Evolutionary conservation across 2,888 invertebrate genomes (phyloP), one percentile per base, ranked within the genome.

Genomic region (Strigamia crassipes): DNA sequence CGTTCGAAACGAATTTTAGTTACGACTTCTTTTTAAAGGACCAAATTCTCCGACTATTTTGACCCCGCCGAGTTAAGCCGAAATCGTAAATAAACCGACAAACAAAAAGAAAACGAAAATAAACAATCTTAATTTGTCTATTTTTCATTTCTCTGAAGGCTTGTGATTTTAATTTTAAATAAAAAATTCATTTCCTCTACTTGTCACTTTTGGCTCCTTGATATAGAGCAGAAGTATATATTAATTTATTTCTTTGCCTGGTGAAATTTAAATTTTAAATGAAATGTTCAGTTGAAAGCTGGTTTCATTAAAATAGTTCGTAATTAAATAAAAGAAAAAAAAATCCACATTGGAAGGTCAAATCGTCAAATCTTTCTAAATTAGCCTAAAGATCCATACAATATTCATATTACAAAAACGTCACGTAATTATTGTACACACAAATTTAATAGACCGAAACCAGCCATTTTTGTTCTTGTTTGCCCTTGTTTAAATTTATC

Each of bases 221-320:
- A n/a, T 51, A n/a, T 13, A n/a, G n/a, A n/a, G 61, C n/a, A n/a
- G n/a, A n/a, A n/a, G 61, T 61, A 10, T 61, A 61, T 61, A 15
- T 61, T 61, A 61, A 61, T 61, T 61, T 61, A 15, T 61, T 61
- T 15, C 21, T 23, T 15, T n/a, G 23, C 9, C 18, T 61, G 61
- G 18, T 61, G 61, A 61, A 61, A 61, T 61, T 61, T 61, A 61
- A 61, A 61, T 61, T 61, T 61, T 61, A 61, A 61, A 61, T 61
- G 61, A 61, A 61, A 61, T 61, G 61, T 61, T 61, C 61, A 61
- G 61, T 18, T 18, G 61, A 61, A 61, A 61, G 61, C 61, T 15
- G 18, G 3, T 61, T 12, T 61, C 61, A n/a, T 61, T 61, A 9
- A 9, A 61, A 61, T 15, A 21, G 61, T 61, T 18, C 2, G 61